phyloP scores from a whole-genome alignment of 2,113 vertebrate genomes.

The Brachypteracias leptosomus region DNA sequence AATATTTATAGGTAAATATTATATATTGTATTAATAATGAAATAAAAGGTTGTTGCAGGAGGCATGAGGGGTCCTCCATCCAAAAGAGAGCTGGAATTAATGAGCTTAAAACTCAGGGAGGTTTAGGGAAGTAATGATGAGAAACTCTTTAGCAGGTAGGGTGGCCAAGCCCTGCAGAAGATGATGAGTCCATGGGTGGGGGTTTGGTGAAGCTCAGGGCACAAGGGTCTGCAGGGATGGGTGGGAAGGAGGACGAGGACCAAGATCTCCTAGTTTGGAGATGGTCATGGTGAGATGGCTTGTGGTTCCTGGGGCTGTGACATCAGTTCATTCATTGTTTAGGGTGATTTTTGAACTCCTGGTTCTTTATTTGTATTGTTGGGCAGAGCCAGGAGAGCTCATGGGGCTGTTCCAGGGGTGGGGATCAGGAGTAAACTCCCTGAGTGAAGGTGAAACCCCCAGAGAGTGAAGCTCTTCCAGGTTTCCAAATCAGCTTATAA shows the following conservation, averaged over 20 bases:
- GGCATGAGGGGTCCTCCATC: background rate
- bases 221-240: background rate
- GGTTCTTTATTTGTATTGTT: background rate
- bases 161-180: background rate
- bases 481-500: background rate
- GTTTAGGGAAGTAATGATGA: background rate
- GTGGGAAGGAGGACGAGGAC: background rate
- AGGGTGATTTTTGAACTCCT: background rate
- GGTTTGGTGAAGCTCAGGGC: no score
- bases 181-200: background rate
- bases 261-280: background rate
- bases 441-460: background rate
- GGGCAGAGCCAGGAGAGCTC: background rate
- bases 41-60: background rate
- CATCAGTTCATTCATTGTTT: background rate
- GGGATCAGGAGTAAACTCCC: background rate
- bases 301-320: no score
- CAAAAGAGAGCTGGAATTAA: background rate
- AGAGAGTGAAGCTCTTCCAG: background rate
- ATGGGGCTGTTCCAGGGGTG: background rate
- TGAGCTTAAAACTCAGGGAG: background rate
- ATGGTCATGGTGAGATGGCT: fast-evolving
- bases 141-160: background rate
- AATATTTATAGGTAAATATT: slow-evolving; percentile 12
- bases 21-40: background rate